These are phyloP conservation scores for Gopherus evgoodei DNA, from an alignment of 2,113 vertebrate genomes.

Conservation along the genomic window DNA sequence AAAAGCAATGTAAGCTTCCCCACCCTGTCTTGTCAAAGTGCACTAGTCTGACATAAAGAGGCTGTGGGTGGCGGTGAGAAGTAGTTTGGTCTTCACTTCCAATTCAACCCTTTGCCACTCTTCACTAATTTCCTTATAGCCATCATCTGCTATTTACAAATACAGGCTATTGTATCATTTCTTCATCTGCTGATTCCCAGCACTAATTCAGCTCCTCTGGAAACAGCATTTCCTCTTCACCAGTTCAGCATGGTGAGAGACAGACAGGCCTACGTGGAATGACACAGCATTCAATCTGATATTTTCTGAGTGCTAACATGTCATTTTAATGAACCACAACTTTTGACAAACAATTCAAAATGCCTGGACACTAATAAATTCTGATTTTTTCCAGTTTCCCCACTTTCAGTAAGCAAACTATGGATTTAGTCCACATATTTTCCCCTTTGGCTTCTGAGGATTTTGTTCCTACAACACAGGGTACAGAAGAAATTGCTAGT, in stretches of 20 bases:
- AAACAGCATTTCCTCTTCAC: neutral
- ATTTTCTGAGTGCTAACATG: neutral
- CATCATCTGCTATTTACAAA: neutral
- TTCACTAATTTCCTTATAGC: neutral
- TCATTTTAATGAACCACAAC: neutral
- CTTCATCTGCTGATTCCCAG: neutral
- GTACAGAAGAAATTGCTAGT: neutral
- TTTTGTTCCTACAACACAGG: neutral
- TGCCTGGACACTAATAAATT: neutral
- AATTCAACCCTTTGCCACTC: neutral
- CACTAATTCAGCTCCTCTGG: neutral
- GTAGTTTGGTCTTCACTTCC: neutral
- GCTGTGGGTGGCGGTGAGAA: neutral
- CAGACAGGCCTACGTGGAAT: neutral
- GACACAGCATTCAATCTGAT: neutral
- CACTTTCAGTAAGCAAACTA: neutral
- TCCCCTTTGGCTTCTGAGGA: neutral
- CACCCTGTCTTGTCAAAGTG: accelerated
- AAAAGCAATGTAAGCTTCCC: neutral
- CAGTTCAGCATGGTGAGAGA: neutral
- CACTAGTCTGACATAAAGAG: neutral
- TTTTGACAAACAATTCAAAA: neutral
- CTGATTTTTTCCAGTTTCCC: neutral
- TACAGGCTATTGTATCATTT: neutral
- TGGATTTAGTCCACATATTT: neutral